A percentile compares a stretch with the other conserved stretches of the same genome.
phyloP scores from a whole-genome alignment of 1,140 invertebrate genomes.

The Drosophila nigrodunni region DNA sequence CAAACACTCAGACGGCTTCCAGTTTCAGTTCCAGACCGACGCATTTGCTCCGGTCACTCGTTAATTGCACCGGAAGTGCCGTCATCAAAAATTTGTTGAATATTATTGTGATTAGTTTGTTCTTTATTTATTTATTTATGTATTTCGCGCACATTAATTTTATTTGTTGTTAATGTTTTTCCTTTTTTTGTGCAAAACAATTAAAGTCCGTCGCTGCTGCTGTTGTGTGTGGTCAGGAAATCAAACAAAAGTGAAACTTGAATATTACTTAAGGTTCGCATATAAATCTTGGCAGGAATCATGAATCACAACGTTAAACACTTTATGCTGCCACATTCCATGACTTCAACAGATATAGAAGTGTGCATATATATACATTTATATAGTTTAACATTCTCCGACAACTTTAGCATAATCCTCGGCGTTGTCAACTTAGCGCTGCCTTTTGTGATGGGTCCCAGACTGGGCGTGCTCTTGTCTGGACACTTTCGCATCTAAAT shows the following conservation, averaged over 20 bases:
- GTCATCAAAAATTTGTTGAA: conserved; percentile 60
- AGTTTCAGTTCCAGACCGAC: conserved; percentile 52
- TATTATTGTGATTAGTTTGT: conserved; percentile 31
- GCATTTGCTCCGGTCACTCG: conserved; percentile 51
- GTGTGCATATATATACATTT: not conserved
- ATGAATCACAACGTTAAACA: conserved; percentile 55
- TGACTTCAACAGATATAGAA: not conserved
- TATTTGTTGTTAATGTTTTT: conserved; percentile 57
- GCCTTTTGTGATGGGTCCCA: conserved; percentile 40
- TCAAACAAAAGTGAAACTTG: conserved; percentile 31
- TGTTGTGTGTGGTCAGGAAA: conserved; percentile 62
- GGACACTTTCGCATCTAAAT: conserved; percentile 71
- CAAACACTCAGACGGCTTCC: conserved; percentile 35
- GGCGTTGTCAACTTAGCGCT: conserved; percentile 57
- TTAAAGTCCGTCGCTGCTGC: conserved; percentile 22
- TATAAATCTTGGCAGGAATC: conserved; percentile 51
- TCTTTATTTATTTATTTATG: conserved; percentile 48
- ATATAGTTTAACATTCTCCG: conserved; percentile 14
- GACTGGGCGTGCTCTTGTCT: conserved; percentile 71
- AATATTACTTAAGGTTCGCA: conserved; percentile 35
- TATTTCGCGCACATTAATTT: conserved; percentile 61
- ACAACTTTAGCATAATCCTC: conserved; percentile 52
- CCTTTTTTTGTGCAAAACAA: conserved; percentile 25
- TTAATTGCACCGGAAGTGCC: conserved; percentile 78
- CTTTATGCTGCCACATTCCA: conserved; percentile 7